Conservation (phyloP, 2,797 vertebrate genomes). For the Sebastiscus albofasciatus region DNA sequence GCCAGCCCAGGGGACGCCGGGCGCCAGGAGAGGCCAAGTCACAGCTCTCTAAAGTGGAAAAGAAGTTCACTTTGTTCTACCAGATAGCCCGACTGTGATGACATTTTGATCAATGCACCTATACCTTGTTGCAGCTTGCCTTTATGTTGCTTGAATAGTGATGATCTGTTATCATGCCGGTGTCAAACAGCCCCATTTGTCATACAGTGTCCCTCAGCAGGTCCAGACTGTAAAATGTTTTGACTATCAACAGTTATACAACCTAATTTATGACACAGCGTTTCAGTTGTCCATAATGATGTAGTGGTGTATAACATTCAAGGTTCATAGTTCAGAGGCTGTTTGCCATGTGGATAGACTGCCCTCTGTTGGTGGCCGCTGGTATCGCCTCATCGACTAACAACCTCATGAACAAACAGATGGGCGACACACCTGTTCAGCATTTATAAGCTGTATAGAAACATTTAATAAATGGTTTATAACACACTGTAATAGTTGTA, state of each 20-base stretch:
- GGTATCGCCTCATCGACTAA: background rate
- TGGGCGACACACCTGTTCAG: background rate
- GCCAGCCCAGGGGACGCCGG: constrained; percentile 49
- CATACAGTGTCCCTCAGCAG: constrained; percentile 56
- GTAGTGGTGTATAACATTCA: constrained; percentile 48
- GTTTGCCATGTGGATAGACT: constrained; percentile 59
- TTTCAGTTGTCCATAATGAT: constrained; percentile 61
- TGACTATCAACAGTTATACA: constrained; percentile 61
- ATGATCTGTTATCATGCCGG: constrained; percentile 70
- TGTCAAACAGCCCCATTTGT: constrained; percentile 69
- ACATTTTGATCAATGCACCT: constrained; percentile 76
- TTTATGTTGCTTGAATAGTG: constrained; percentile 71
- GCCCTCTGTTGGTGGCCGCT: constrained; percentile 69
- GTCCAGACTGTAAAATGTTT: constrained; percentile 47
- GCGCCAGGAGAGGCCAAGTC: constrained; percentile 42
- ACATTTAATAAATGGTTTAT: background rate
- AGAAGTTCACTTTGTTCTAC: constrained; percentile 65
- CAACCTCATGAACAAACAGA: background rate
- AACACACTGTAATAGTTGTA: no score
- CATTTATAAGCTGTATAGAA: background rate
- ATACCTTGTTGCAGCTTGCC: constrained; percentile 50
- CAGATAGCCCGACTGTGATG: constrained; percentile 57
- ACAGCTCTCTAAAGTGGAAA: constrained; percentile 55
- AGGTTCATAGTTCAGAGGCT: constrained; percentile 52
- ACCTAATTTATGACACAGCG: constrained; percentile 62